Evolutionary conservation across 2,113 vertebrate genomes (phyloP).

Genomic region (Tringa solitaria): DNA sequence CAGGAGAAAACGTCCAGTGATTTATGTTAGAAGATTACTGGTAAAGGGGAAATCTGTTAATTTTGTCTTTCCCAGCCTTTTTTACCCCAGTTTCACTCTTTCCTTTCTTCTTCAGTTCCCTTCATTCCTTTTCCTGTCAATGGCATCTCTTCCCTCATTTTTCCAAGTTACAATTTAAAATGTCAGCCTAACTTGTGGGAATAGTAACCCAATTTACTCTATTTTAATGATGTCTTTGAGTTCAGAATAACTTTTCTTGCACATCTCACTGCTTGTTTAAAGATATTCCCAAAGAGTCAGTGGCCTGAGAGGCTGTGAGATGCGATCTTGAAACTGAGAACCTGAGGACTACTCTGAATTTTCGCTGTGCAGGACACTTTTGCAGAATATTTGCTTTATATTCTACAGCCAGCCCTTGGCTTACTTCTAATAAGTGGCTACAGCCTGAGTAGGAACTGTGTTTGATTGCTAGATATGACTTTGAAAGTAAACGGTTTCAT

Average conservation of each 20-base stretch:
- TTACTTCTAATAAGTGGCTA: neutral
- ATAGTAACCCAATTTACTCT: slow-evolving; percentile 41
- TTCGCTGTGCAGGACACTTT: neutral
- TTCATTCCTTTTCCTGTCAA: neutral
- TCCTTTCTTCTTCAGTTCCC: neutral
- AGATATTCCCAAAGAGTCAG: neutral
- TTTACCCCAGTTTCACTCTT: neutral
- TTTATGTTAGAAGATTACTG: slow-evolving; percentile 64
- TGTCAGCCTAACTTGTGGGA: slow-evolving; percentile 51
- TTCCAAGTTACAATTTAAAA: slow-evolving; percentile 26
- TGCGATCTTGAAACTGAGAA: neutral
- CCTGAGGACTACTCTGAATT: neutral
- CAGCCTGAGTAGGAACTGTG: neutral
- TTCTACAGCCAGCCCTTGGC: neutral
- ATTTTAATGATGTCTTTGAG: slow-evolving; percentile 51
- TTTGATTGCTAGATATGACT: neutral
- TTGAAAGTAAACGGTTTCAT: slow-evolving; percentile 10
- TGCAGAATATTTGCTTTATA: neutral
- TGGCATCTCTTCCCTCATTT: neutral
- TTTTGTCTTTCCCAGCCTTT: neutral
- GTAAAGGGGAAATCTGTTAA: slow-evolving; percentile 43
- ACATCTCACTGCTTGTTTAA: neutral
- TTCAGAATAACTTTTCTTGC: neutral
- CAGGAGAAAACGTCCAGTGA: slow-evolving; percentile 53
- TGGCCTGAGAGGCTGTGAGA: neutral